Evolutionary conservation across 2,113 vertebrate species (phyloP), one percentile per base, ranked within the genome.

Genomic region (Acanthochromis polyacanthus): DNA sequence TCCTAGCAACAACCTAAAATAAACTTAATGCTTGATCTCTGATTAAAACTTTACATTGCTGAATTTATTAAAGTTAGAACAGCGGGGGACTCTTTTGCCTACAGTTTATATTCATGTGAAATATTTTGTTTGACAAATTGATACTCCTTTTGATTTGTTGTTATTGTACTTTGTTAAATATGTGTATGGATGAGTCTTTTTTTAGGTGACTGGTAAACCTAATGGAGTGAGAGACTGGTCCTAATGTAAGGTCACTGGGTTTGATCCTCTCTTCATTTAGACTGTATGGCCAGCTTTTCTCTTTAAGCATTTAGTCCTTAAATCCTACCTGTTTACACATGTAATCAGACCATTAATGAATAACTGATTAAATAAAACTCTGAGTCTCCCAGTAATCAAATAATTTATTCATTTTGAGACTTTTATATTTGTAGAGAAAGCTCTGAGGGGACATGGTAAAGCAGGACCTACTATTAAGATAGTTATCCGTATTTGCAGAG

Each of bases 221-320:
- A 15, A 57, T 67, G 43, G 23, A 55, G 66, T 65, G 12, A 65
- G 22, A 22, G 6, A 74, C 10, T 36, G 28, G 23, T 66, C 32
- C 22, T 65, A 40, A 52, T 53, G 28, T 25, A 25, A 32, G 10
- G 32, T 59, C 43, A 32, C 10, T n/a, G 15, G 62, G 12, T 28
- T 63, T 46, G 14, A 40, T 61, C 28, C 12, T 61, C 7, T 53
- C 40, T 63, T 17, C 30, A 63, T 10, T 48, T 61, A 25, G 48
- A 62, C 43, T 40, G 12, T 46, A 28, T 53, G 25, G 36, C n/a
- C 15, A 9, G 50, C 50, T 36, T 48, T 10, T n/a, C 2, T 51
- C 19, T 3, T 51, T n/a, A 51, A 51, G 48, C 48, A 51, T 51
- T 51, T 3, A 36, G 32, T 36, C 32, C 32, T 36, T 36, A 19